Base-by-base conservation (phyloP, 2,797 vertebrate species). In the Tokudaia muenninki region DNA sequence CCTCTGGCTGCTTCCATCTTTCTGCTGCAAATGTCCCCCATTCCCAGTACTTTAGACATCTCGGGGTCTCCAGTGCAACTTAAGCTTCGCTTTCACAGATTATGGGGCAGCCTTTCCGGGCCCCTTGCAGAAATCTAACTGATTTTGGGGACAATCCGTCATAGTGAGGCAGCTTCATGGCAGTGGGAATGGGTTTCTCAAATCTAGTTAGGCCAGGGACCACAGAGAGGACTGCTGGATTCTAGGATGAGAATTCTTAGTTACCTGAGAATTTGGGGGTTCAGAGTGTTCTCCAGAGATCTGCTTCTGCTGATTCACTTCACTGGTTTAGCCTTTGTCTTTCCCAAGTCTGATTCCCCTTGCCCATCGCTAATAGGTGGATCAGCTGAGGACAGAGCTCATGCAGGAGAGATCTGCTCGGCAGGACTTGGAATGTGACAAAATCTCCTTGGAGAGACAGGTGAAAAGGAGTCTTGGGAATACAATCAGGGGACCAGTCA, bases 361-460 rank as follows among this genome's bases (percentile, higher is more conserved):
- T 41, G 13, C 17, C 14, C 50, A 2, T 86, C 57, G 61, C 80
- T 59, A 79, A 94, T 97, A 99, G 99, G 99, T 99, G 0, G 99
- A 99, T 94, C 99, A 99, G 98, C 98, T 99, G 59, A 99, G 99
- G 77, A 98, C 99, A 0, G 99, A 99, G 96, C 99, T 99, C 91
- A 99, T 99, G 99, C 99, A 99, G 98, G 99, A 99, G 87, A 98
- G 99, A 26, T 99, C 99, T 3, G 98, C 98, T 88, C 99, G 99
- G 74, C 99, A 99, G 98, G 99, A 99, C 98, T 98, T 99, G 97
- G 99, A 99, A 98, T 99, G 99, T 31, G 99, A 99, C 98, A 99
- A 99, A 97, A 99, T 99, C 70, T 98, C 99, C 0, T 98, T 99
- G 98, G 99, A 99, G 98, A 99, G 99, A 99, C 99, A 99, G 99